These are phyloP conservation scores for Suillia variegata DNA, from an alignment of 2,888 invertebrate genomes.

Conservation along the genomic window DNA sequence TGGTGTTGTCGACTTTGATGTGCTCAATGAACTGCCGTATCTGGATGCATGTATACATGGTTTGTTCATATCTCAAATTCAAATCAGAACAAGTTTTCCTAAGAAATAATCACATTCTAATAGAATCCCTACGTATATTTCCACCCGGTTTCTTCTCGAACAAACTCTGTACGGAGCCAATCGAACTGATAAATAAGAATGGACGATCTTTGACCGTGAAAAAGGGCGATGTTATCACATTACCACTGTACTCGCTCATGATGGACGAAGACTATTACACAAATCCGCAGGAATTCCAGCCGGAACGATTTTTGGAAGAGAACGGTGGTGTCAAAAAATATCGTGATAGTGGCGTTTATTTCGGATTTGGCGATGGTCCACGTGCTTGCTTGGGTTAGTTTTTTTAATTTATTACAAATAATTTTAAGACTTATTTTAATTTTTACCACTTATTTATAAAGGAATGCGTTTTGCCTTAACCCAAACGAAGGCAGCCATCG, in stretches of 20 bases:
- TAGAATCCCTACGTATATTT: conserved; percentile 51
- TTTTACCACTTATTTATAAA: conserved; percentile 22
- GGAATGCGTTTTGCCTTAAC: conserved; percentile 57
- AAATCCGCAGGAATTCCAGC: conserved; percentile 46
- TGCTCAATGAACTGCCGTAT: conserved; percentile 46
- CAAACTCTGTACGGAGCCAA: conserved; percentile 48
- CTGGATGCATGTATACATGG: conserved; percentile 56
- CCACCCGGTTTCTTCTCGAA: conserved; percentile 39
- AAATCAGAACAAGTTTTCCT: background rate
- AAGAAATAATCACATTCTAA: background rate
- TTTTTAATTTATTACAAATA: background rate
- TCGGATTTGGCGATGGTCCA: conserved; percentile 57
- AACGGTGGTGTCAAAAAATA: conserved; percentile 48
- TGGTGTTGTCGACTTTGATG: conserved; percentile 45
- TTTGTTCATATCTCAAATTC: conserved; percentile 38
- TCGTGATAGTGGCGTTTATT: conserved; percentile 47
- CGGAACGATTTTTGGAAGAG: conserved; percentile 49
- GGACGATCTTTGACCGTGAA: conserved; percentile 41
- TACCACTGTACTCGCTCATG: conserved; percentile 47
- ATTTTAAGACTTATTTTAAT: no score
- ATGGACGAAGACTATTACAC: conserved; percentile 46
- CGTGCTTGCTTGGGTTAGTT: conserved; percentile 50
- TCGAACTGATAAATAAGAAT: conserved; percentile 42
- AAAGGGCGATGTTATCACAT: conserved; percentile 35
- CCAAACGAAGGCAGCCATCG: conserved; percentile 53